Percentiles rank a stretch among this genome's conserved stretches.
phyloP scores from a whole-genome alignment of 2,888 invertebrate genomes.

The Gastracanthus pulcherrimus region DNA sequence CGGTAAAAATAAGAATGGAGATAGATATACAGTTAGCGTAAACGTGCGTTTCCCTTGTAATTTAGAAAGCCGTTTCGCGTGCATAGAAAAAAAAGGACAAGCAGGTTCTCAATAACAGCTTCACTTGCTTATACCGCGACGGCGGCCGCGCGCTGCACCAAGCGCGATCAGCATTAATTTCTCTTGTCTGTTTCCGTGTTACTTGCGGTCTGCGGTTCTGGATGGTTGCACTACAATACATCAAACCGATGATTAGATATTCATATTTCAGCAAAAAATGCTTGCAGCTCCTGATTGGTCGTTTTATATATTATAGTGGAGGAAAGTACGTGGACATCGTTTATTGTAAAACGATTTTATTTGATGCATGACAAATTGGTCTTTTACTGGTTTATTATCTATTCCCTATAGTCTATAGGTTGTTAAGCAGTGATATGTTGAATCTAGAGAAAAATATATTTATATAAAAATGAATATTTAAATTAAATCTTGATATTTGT shows the following conservation, averaged over 20 bases:
- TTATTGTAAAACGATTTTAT: background rate
- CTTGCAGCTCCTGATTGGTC: background rate
- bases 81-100: slow-evolving; percentile 9
- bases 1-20: slow-evolving; percentile 19
- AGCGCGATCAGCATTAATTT: slow-evolving; percentile 38
- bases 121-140: background rate
- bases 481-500: no score
- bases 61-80: slow-evolving; percentile 39
- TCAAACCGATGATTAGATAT: background rate
- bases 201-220: slow-evolving; percentile 19
- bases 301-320: background rate
- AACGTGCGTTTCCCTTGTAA: slow-evolving; percentile 27
- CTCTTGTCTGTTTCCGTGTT: slow-evolving; percentile 22
- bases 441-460: no score
- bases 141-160: no score
- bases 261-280: background rate
- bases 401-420: no score
- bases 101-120: slow-evolving; percentile 27
- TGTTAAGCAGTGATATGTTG: no score
- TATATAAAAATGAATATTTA: no score
- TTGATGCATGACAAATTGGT: no score
- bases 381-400: no score
- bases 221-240: background rate
- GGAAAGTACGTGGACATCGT: background rate
- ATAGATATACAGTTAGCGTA: slow-evolving; percentile 36